Base-by-base conservation (phyloP, 2,797 vertebrate genomes). In the Lycodopsis pacificus region DNA sequence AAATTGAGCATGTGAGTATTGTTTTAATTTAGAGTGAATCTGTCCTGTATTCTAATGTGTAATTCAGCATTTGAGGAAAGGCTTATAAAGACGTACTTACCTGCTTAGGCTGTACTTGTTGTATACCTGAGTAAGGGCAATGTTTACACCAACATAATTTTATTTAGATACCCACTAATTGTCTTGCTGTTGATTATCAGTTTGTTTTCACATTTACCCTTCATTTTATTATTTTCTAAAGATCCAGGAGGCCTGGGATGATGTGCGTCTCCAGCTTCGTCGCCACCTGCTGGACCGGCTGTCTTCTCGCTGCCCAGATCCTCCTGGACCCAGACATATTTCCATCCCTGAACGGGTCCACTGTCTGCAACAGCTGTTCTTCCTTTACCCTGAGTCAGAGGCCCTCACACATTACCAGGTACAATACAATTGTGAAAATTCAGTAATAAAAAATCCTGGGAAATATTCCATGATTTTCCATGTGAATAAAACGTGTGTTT, bases 331-430 rank as follows among this genome's bases (percentile, higher is more conserved):
- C 22, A 38, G 38, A 49, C 32, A 49, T 11, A 34, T 53, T 40
- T 80, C 65, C 59, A 78, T 94, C 67, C 73, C 92, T 30, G 91
- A 96, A 80, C 96, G 95, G 80, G 92, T 90, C 66, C 92, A 92
- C 10, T 95, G 94, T 89, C 89, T 99, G 70, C 96, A 96, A 48
- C 96, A 96, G 25, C 93, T 99, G 77, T 91, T 96, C 58, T 97
- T 97, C 89, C 96, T 99, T 82, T 97, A 97, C 86, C 95, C 97
- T 11, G 95, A 97, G 83, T 87, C 94, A 46, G 97, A 97, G 88
- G 96, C 97, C 77, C 92, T 98, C 80, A 74, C 65, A 20, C 96
- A 94, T 85, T 99, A 98, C 88, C 96, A 93, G 93, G 93, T 93
- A 36, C 3, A 32, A 4, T 75, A 57, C 46, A 65, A 51, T 4